These are phyloP conservation scores for Leucopternis melanops DNA, from an alignment of 2,113 vertebrate genomes.

Conservation along the genomic window DNA sequence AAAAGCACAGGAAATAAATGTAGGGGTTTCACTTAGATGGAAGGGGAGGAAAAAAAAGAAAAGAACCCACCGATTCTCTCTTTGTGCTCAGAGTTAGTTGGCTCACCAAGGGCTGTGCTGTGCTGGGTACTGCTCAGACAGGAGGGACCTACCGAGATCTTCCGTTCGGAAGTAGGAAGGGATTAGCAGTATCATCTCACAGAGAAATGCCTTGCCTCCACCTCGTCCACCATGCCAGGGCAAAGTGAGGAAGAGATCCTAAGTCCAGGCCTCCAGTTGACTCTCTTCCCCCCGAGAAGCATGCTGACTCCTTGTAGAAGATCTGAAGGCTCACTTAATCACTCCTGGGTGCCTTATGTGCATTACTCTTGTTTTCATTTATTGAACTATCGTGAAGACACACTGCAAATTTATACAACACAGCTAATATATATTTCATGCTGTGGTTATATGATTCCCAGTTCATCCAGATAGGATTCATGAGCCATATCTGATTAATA, in stretches of 20 bases:
- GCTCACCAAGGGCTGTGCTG: neutral
- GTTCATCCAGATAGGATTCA: neutral
- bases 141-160: neutral
- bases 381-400: neutral
- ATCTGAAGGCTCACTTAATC: neutral
- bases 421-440: neutral
- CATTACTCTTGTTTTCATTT: neutral
- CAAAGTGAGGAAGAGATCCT: neutral
- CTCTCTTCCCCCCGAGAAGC: neutral
- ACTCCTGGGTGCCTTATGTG: neutral
- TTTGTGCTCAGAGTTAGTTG: neutral
- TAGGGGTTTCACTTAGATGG: neutral
- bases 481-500: neutral
- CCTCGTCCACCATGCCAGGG: fast-evolving
- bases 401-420: neutral
- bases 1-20: neutral
- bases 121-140: neutral
- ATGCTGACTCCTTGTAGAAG: fast-evolving
- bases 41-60: neutral
- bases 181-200: neutral
- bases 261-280: neutral
- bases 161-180: neutral
- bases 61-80: neutral
- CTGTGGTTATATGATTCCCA: neutral
- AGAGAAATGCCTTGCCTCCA: neutral